Conservation (phyloP, 2,113 vertebrate genomes). For the Bothrops jararaca region DNA sequence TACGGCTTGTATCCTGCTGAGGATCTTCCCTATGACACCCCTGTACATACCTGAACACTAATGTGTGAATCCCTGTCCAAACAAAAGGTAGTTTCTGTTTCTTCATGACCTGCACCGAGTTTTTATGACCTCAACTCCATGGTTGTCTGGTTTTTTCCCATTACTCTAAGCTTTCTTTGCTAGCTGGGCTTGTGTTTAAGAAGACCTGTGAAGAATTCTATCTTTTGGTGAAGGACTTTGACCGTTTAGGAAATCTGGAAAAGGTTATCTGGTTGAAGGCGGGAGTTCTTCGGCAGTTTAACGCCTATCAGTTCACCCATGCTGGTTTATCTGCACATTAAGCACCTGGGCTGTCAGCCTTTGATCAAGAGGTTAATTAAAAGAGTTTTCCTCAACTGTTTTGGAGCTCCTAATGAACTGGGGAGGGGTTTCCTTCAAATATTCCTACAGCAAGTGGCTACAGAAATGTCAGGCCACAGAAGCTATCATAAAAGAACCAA, state of each 20-base stretch:
- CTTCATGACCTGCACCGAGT: constrained; percentile 37
- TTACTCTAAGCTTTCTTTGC: constrained; percentile 46
- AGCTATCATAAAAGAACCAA: neutral
- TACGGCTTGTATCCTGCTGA: neutral
- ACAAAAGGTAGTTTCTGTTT: constrained; percentile 33
- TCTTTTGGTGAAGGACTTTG: neutral
- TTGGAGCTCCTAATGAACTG: neutral
- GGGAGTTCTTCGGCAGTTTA: neutral
- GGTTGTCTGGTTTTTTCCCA: constrained; percentile 23
- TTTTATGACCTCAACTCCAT: constrained; percentile 41
- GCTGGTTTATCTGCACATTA: neutral
- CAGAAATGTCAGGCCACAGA: neutral
- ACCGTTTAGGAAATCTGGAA: neutral
- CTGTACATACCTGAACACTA: neutral
- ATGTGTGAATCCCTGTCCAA: constrained; percentile 11
- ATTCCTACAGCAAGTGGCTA: neutral
- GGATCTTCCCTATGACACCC: neutral
- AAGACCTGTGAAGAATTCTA: neutral
- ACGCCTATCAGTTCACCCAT: neutral
- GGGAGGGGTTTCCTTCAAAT: neutral
- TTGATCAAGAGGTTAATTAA: neutral
- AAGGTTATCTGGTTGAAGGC: neutral
- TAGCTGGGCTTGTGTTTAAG: neutral
- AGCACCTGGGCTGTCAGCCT: neutral
- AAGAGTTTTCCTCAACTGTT: neutral